Evolutionary conservation across 2,888 invertebrate species (phyloP).

Genomic region (Caenorhabditis afra): DNA sequence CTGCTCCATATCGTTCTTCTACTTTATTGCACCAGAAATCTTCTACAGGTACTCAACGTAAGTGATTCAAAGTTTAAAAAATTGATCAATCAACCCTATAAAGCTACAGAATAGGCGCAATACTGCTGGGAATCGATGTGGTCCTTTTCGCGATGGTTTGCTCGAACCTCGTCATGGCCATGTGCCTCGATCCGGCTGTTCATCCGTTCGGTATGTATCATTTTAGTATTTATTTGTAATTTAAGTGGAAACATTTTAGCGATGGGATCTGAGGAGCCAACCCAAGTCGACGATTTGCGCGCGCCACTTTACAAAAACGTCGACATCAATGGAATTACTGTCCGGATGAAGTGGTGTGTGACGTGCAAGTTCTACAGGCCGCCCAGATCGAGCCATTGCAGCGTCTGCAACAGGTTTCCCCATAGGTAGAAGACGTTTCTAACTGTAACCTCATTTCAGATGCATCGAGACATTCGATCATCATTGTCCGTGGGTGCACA

Average conservation of each 20-base stretch:
- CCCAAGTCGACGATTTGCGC: slow-evolving; percentile 93
- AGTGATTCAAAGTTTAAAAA: slow-evolving; percentile 16
- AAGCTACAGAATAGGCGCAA: slow-evolving; percentile 59
- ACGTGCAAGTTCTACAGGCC: slow-evolving; percentile 99
- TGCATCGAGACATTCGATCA: slow-evolving; percentile 94
- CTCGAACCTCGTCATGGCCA: slow-evolving; percentile 98
- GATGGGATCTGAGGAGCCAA: slow-evolving; percentile 93
- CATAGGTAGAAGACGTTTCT: too few species aligned
- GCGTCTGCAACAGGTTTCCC: slow-evolving; percentile 91
- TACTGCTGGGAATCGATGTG: slow-evolving; percentile 89
- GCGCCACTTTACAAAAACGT: slow-evolving; percentile 89
- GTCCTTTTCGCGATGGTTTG: slow-evolving; percentile 96
- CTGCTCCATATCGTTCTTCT: slow-evolving; percentile 77
- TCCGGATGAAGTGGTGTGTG: slow-evolving; percentile 92
- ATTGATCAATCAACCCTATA: not conserved
- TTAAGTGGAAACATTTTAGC: slow-evolving; percentile 85
- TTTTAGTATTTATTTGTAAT: too few species aligned
- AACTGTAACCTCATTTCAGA: slow-evolving; percentile 47
- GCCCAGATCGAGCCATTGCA: slow-evolving; percentile 98
- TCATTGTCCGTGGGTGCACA: slow-evolving; percentile 87
- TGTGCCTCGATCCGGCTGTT: slow-evolving; percentile 86
- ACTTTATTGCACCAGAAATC: slow-evolving; percentile 70
- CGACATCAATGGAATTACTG: slow-evolving; percentile 97
- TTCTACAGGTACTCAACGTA: slow-evolving; percentile 50
- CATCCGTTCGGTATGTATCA: slow-evolving; percentile 41